Evolutionary conservation across 2,797 vertebrate genomes (phyloP), one percentile per base, ranked within the genome.

Genomic region (Adelosebastes latens): DNA sequence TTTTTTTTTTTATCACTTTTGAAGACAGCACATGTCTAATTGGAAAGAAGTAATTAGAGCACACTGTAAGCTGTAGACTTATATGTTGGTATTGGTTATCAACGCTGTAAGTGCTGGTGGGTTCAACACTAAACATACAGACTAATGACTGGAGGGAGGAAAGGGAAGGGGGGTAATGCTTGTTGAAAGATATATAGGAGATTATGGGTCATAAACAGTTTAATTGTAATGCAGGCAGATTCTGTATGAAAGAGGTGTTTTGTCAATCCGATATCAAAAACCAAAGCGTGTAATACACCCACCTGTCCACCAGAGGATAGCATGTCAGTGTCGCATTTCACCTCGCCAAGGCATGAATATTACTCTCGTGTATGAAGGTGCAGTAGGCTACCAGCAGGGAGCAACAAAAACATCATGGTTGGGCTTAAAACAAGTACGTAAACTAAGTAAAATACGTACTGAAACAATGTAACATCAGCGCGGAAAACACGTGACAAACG

Each of bases 21-120:
- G 67, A 87, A 83, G 79, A 83, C 72, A 67, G 56, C 58, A 73
- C 67, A 76, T 32, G 42, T 78, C 61, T 82, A 53, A 53, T 53
- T 77, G 60, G 68, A 72, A 42, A 78, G 80, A 67, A 61, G 69
- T 86, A 69, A 90, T 83, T 85, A 82, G 52, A 76, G 55, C 34
- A 25, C 25, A 52, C 16, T 75, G 59, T 60, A 42, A 65, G 64
- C 80, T 68, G 32, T 27, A 70, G 56, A 53, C 65, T 36, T 36
- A 46, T 36, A 46, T 27, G 56, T 13, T 66, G 76, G 81, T 67
- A 76, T 12, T 16, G 24, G 68, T 75, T 80, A 68, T 77, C 79
- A 73, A 59, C 83, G 69, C 49, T 52, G 27, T 49, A 53, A 49
- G 66, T 61, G 59, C 70, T 55, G 64, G 25, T 52, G 67, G 70